phyloP scores from a whole-genome alignment of 2,888 invertebrate genomes.

The Habrosyne pyritoides region DNA sequence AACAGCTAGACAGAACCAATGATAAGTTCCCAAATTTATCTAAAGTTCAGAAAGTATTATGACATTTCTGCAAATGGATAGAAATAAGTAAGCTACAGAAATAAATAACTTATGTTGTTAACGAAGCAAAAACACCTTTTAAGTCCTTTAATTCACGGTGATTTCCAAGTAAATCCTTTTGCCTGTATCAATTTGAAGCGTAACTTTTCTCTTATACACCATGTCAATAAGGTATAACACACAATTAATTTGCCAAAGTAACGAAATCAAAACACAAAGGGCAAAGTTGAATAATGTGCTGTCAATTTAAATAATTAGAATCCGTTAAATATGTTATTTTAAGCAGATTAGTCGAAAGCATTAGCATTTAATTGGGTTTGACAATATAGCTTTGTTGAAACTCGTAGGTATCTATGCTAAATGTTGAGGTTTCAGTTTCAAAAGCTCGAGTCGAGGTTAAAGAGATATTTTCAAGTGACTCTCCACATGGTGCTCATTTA shows the following conservation, averaged over 20 bases:
- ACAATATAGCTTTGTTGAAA: slow-evolving; percentile 14
- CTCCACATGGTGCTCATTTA: slow-evolving; percentile 7
- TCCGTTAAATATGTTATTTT: slow-evolving; percentile 8
- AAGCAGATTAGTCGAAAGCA: slow-evolving; percentile 19
- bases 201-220: not conserved
- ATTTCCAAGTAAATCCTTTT: not conserved
- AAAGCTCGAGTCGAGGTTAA: not conserved
- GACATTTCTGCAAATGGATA: too few species aligned
- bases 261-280: not conserved
- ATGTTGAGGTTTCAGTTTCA: slow-evolving; percentile 15
- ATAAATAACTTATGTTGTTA: too few species aligned
- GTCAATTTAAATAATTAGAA: slow-evolving; percentile 5
- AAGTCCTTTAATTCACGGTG: not conserved
- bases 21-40: too few species aligned
- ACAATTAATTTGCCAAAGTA: not conserved
- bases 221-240: slow-evolving; percentile 3
- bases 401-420: not conserved
- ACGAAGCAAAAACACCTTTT: too few species aligned
- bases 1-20: too few species aligned
- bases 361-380: slow-evolving; percentile 24
- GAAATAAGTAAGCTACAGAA: too few species aligned
- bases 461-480: slow-evolving; percentile 13
- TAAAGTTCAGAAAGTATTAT: too few species aligned
- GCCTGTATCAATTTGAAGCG: not conserved
- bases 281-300: slow-evolving; percentile 6